Evolutionary conservation across 2,113 vertebrate species (phyloP), one percentile per base, ranked within the genome.

Genomic region (Apteryx mantelli): DNA sequence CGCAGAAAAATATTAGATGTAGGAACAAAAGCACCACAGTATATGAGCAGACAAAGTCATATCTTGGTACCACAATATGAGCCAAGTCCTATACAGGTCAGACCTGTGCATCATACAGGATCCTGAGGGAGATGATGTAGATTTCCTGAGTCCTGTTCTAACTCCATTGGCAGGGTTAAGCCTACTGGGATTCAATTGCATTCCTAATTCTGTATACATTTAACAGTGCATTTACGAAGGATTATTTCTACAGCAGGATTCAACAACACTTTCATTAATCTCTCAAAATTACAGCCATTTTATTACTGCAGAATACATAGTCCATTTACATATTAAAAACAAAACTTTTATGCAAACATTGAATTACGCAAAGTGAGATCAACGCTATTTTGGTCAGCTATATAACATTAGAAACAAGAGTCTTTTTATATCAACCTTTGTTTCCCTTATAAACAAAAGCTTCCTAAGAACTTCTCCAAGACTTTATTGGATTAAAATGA

Each of bases 401-500:
- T 17, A 17, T 34, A 69, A 40, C 48, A 61, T 56, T 30, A 73
- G 63, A 70, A 60, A n/a, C 74, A 56, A 65, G 40, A 86, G 55
- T 11, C 32, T 87, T 48, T 38, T 89, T 61, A 6, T 13, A 44
- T 30, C 76, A 60, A 34, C 52, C 44, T 95, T 63, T 75, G 22
- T 50, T 73, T 74, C 68, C 24, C 28, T 42, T 78, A 53, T 15
- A 70, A 91, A 74, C 34, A 81, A 84, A 82, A 70, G 50, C 69
- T 89, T 85, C 93, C 85, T 48, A 93, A 94, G 88, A 95, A 85
- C 85, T 16, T 70, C 69, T 78, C 34, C 68, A 73, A 91, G 60
- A 66, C n/a, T 61, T 86, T 85, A 89, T 58, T 94, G 70, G 76
- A 75, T 89, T 78, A 82, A 61, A 82, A 3, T 22, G 50, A 84